Percentiles rank a stretch among this genome's conserved stretches.
phyloP scores from a whole-genome alignment of 1,140 invertebrate species.

The Lepidurus packardi region DNA sequence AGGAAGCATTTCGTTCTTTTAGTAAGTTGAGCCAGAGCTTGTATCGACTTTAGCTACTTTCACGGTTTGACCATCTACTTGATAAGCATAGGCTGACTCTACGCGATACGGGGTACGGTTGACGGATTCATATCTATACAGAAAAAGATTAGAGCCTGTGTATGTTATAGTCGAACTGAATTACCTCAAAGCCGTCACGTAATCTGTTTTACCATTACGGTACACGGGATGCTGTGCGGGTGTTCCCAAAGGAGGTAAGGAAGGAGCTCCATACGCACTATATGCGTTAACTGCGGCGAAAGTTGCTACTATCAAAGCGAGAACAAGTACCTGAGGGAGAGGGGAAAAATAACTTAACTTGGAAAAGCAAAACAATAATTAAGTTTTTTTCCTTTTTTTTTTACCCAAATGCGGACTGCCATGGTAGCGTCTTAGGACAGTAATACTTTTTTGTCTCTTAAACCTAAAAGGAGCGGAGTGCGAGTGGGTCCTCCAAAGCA shows the following conservation, averaged over 20 bases:
- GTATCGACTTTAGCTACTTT: conserved; percentile 31
- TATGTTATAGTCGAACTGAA: neutral
- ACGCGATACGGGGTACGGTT: conserved; percentile 25
- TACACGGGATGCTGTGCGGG: conserved; percentile 23
- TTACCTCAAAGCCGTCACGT: conserved; percentile 26
- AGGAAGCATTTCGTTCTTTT: neutral
- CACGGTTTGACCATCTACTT: conserved; percentile 34
- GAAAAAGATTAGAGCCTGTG: neutral
- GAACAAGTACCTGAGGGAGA: neutral
- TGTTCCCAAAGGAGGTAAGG: conserved; percentile 22
- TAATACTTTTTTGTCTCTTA: too few species aligned
- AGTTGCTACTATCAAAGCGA: neutral
- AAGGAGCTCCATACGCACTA: conserved; percentile 7
- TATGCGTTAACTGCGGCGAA: neutral
- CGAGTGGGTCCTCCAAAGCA: neutral
- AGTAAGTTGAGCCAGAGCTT: neutral
- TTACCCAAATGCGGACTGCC: neutral
- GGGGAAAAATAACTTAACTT: neutral
- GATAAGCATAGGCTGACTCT: conserved; percentile 34
- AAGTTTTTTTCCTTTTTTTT: too few species aligned
- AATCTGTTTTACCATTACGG: conserved; percentile 27
- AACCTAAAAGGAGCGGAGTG: too few species aligned
- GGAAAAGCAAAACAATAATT: neutral
- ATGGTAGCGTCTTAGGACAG: neutral
- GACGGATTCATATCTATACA: conserved; percentile 31